Conservation (phyloP, 2,888 invertebrate genomes). For the Heliothis peltigera region DNA sequence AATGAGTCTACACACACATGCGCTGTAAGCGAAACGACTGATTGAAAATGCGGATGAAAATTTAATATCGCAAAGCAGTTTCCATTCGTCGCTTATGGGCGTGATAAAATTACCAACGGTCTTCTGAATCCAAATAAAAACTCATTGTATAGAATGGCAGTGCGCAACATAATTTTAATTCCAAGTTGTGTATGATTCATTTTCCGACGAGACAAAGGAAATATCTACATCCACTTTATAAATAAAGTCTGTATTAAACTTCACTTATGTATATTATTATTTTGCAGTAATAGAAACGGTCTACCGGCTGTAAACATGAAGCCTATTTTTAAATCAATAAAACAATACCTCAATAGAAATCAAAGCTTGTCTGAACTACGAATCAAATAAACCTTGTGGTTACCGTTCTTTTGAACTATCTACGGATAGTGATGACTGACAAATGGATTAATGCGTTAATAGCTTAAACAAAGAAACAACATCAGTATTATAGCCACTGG, state of each 20-base stretch:
- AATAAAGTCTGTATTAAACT: conserved; percentile 2
- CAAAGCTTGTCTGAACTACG: conserved; percentile 42
- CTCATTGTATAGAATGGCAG: conserved; percentile 35
- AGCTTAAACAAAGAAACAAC: conserved; percentile 49
- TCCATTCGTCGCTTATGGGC: conserved; percentile 37
- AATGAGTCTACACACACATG: conserved; percentile 54
- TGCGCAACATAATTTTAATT: conserved; percentile 14
- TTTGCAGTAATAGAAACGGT: too few relatives aligned
- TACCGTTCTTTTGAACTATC: conserved; percentile 50
- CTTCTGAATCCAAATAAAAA: conserved; percentile 25
- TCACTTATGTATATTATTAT: too few relatives aligned
- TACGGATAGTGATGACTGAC: conserved; percentile 29
- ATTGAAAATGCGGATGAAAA: conserved; percentile 63
- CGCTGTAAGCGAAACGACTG: conserved; percentile 47
- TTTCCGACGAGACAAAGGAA: conserved; percentile 38
- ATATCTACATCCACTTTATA: conserved; percentile 14
- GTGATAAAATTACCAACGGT: conserved; percentile 36
- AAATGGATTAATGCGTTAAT: conserved; percentile 49
- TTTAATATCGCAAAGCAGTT: conserved; percentile 55
- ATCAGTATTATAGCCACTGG: conserved; percentile 20
- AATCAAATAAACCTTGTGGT: conserved; percentile 43
- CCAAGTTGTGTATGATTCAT: conserved; percentile 34
- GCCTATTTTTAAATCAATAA: conserved; percentile 51
- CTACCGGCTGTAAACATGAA: conserved; percentile 31
- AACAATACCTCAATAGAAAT: conserved; percentile 42